These are phyloP conservation scores for Mus minutoides DNA, from an alignment of 2,797 vertebrate genomes.

Conservation along the genomic window DNA sequence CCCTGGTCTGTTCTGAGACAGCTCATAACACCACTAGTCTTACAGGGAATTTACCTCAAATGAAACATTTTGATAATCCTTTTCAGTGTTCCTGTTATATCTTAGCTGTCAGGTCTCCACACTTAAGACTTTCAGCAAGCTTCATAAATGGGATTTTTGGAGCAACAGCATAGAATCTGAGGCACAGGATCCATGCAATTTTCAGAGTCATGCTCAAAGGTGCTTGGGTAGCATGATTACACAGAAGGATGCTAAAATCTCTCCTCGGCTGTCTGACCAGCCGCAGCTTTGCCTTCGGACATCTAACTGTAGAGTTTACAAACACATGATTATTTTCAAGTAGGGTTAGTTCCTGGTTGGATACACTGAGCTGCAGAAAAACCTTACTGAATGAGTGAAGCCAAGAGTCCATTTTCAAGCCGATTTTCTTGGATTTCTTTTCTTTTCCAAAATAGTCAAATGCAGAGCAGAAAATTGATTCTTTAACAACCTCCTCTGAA, in stretches of 20 bases:
- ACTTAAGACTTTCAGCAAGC: constrained; percentile 13
- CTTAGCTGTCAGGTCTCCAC: not conserved
- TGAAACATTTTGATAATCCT: constrained; percentile 69
- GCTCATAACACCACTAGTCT: constrained; percentile 38
- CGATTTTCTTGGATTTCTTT: constrained; percentile 8
- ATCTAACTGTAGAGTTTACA: not conserved
- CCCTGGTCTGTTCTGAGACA: constrained; percentile 39
- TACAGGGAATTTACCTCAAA: constrained; percentile 55
- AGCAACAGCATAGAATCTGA: not conserved
- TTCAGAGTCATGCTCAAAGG: not conserved
- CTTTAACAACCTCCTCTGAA: constrained; percentile 3
- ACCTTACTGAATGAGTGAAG: not conserved
- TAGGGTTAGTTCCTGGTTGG: not conserved
- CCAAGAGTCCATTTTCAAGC: constrained; percentile 27
- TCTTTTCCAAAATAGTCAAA: not conserved
- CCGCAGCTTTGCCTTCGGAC: not conserved
- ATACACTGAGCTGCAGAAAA: not conserved
- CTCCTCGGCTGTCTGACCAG: not conserved
- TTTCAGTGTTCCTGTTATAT: constrained; percentile 21
- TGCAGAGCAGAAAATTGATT: constrained; percentile 21
- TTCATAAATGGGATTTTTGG: constrained; percentile 40
- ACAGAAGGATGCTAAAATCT: not conserved
- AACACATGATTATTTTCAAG: not conserved
- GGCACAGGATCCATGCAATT: not conserved
- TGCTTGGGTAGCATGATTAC: not conserved